Conservation (phyloP, 2,888 invertebrate species). For the Nasonovia ribisnigri region DNA sequence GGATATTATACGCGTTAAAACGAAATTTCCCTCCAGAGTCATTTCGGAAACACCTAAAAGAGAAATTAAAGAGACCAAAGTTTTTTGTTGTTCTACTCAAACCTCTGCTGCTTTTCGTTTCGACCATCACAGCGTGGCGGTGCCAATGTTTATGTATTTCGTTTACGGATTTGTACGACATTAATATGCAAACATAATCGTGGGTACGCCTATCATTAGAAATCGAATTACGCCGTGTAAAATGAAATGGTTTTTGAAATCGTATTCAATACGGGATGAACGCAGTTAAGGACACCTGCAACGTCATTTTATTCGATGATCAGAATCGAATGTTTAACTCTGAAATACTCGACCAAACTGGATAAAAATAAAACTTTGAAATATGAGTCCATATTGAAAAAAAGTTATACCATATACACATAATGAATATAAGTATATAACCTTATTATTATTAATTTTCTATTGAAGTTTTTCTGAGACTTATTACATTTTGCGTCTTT, state of each 20-base stretch:
- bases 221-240: not conserved
- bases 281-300: not conserved
- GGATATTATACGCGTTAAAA: conserved; percentile 15
- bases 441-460: not conserved
- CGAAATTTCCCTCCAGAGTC: conserved; percentile 32
- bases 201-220: not conserved
- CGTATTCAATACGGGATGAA: not conserved
- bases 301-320: not conserved
- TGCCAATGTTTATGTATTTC: not conserved
- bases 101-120: conserved; percentile 1
- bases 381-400: not conserved
- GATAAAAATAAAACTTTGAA: not conserved
- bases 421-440: not conserved
- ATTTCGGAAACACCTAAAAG: conserved; percentile 31
- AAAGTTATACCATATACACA: not conserved
- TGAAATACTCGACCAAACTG: not conserved
- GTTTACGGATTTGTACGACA: not conserved
- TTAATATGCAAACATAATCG: not conserved
- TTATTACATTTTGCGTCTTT: not conserved
- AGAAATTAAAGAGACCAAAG: conserved; percentile 40
- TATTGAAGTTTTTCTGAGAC: not conserved
- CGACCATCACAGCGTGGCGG: not conserved
- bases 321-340: not conserved
- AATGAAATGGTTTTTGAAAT: not conserved
- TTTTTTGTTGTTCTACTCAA: conserved; percentile 3